These are phyloP conservation scores for Eulimnadia texana DNA, from an alignment of 1,140 invertebrate genomes.

Conservation along the genomic window DNA sequence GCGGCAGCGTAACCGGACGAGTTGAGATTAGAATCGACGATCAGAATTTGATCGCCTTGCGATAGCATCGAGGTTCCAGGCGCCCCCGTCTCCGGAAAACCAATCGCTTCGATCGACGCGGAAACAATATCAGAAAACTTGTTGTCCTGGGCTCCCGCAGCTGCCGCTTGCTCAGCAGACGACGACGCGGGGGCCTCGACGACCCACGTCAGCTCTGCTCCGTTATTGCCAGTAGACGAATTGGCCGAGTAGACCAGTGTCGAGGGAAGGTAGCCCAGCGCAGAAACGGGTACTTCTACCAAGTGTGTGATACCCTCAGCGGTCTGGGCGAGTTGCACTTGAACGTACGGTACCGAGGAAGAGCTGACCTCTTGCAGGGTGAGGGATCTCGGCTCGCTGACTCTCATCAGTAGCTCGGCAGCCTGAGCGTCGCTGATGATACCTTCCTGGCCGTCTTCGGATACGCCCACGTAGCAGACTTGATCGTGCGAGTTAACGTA, in stretches of 20 bases:
- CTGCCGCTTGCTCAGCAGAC: neutral
- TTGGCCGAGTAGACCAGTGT: neutral
- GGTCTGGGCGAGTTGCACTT: slow-evolving; percentile 11
- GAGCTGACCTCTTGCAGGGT: slow-evolving; percentile 5
- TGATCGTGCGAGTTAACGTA: slow-evolving; percentile 6
- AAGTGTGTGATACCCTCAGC: slow-evolving; percentile 11
- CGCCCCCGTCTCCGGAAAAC: slow-evolving; percentile 8
- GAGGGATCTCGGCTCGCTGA: slow-evolving; percentile 7
- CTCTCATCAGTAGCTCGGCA: slow-evolving; percentile 14
- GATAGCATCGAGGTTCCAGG: neutral
- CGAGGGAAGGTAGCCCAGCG: slow-evolving; percentile 2
- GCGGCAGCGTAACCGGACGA: neutral
- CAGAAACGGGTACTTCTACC: slow-evolving; percentile 13
- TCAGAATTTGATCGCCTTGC: slow-evolving; percentile 5
- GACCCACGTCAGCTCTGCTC: slow-evolving; percentile 3
- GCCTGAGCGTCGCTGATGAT: slow-evolving; percentile 14
- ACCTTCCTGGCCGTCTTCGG: slow-evolving; percentile 3
- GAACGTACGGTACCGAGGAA: neutral
- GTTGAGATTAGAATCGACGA: neutral
- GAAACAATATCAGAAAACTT: slow-evolving; percentile 15
- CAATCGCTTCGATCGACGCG: slow-evolving; percentile 14
- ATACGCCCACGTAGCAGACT: neutral
- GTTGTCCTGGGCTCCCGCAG: neutral
- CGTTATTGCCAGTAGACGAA: neutral
- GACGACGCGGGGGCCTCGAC: neutral